Evolutionary conservation across 1,140 invertebrate species (phyloP).

Genomic region (Nephila pilipes): DNA sequence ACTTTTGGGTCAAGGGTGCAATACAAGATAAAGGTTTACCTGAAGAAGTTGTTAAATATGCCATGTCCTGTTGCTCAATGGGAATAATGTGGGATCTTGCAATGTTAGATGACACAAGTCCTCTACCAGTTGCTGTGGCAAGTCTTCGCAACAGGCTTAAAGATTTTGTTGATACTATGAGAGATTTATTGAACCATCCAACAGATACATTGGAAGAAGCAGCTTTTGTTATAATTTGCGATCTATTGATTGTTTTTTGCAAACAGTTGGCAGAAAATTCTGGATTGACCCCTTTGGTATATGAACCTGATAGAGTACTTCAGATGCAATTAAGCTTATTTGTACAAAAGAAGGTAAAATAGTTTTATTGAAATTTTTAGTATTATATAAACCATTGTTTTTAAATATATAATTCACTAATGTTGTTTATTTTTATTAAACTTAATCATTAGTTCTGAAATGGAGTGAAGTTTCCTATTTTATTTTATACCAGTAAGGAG

Average conservation of each 20-base stretch:
- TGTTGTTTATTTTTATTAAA: too few species aligned
- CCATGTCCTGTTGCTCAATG: conserved; percentile 93
- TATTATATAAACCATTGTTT: too few species aligned
- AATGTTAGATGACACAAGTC: conserved; percentile 87
- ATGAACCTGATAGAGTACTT: conserved; percentile 90
- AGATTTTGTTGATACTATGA: conserved; percentile 88
- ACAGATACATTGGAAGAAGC: conserved; percentile 84
- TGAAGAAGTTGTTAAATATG: conserved; percentile 90
- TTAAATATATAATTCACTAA: too few species aligned
- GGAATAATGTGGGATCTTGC: conserved; percentile 94
- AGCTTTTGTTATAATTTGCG: conserved; percentile 97
- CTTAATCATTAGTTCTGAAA: too few species aligned
- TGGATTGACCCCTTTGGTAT: conserved; percentile 87
- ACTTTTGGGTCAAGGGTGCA: conserved; percentile 88
- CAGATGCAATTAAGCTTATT: conserved; percentile 93
- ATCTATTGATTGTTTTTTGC: conserved; percentile 96
- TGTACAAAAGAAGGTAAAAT: conserved; percentile 92
- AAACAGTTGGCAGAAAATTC: conserved; percentile 88
- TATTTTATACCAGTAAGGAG: too few species aligned
- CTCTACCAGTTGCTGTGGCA: conserved; percentile 81
- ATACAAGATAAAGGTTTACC: conserved; percentile 83
- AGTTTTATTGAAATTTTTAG: neutral
- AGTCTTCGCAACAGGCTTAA: conserved; percentile 86
- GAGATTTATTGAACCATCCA: conserved; percentile 85
- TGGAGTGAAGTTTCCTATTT: too few species aligned